A percentile compares a stretch with the other conserved stretches of the same genome.
phyloP scores from a whole-genome alignment of 2,888 invertebrate species.

The Mythimna pallens region DNA sequence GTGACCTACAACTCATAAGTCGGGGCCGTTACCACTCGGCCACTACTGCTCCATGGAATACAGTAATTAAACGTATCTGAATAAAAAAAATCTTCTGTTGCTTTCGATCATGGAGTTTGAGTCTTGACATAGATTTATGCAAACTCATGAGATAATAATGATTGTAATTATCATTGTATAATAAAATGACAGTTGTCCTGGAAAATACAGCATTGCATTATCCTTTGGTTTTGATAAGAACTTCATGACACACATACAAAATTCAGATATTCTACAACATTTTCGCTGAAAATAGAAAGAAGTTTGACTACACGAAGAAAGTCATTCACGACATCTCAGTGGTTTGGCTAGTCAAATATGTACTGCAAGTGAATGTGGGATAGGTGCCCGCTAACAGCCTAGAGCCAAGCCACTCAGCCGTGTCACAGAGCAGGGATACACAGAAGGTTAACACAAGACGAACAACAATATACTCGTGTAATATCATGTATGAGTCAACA shows the following conservation, averaged over 20 bases:
- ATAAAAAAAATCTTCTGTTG: no score
- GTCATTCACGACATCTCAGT: slow-evolving; percentile 45
- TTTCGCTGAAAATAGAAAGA: slow-evolving; percentile 14
- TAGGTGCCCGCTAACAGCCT: slow-evolving; percentile 48
- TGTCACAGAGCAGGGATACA: not conserved
- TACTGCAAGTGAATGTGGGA: slow-evolving; percentile 61
- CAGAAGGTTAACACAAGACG: slow-evolving; percentile 24
- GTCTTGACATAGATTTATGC: no score
- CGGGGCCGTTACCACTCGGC: no score
- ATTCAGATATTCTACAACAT: not conserved
- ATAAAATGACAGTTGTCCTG: no score
- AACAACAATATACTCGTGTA: no score
- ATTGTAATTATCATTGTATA: no score
- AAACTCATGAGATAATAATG: no score
- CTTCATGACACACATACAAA: not conserved
- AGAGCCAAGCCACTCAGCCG: slow-evolving; percentile 46
- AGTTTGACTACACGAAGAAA: slow-evolving; percentile 20
- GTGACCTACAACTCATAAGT: no score
- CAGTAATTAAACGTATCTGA: no score
- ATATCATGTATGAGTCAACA: no score
- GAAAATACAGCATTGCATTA: not conserved
- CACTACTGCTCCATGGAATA: no score
- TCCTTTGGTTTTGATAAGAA: not conserved
- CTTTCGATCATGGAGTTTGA: no score
- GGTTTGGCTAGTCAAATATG: slow-evolving; percentile 64